These are phyloP conservation scores for Drosophila cognata DNA, from an alignment of 2,888 invertebrate species.

Conservation along the genomic window DNA sequence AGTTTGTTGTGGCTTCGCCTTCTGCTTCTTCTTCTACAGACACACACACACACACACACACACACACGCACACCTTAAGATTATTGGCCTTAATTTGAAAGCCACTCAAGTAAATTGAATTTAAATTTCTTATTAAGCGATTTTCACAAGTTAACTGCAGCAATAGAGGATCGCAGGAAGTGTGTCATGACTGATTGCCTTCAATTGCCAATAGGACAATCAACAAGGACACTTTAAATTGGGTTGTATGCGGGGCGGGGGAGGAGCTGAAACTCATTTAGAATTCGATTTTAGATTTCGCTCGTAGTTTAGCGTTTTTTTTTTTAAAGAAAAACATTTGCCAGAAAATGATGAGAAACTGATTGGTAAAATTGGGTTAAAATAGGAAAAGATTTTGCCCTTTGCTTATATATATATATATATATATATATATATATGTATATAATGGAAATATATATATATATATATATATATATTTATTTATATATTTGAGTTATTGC, in stretches of 20 bases:
- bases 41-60: conserved; percentile 21
- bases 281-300: neutral
- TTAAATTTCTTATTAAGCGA: conserved; percentile 64
- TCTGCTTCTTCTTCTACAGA: neutral
- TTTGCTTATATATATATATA: neutral
- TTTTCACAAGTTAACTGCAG: conserved; percentile 14
- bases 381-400: neutral
- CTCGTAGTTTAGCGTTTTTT: neutral
- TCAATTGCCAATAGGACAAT: neutral
- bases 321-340: neutral
- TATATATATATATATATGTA: neutral
- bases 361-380: neutral
- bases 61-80: neutral
- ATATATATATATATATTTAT: neutral
- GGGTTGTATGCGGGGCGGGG: too few relatives aligned
- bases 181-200: too few relatives aligned
- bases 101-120: conserved; percentile 73
- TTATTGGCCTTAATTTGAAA: conserved; percentile 46
- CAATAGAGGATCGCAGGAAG: neutral
- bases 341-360: neutral
- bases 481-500: neutral
- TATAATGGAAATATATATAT: neutral
- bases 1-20: conserved; percentile 23
- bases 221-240: neutral
- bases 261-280: neutral